Conservation (phyloP, 2,113 vertebrate genomes). For the Poecilia latipinna region DNA sequence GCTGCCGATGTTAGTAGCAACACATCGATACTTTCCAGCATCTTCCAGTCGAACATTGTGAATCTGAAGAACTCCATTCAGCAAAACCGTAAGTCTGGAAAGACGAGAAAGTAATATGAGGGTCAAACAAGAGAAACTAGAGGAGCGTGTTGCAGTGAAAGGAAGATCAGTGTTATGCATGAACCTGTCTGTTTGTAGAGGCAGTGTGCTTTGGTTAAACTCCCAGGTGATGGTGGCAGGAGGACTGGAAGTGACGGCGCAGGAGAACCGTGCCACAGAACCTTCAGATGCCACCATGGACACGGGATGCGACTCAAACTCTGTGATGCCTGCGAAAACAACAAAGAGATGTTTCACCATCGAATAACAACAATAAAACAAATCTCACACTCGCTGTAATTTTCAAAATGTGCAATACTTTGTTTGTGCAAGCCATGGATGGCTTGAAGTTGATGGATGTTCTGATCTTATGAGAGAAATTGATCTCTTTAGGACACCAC, state of each 20-base stretch:
- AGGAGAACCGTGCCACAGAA: constrained; percentile 90
- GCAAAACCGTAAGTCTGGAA: constrained; percentile 87
- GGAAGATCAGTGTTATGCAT: neutral
- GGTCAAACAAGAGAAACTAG: neutral
- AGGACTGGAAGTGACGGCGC: constrained; percentile 86
- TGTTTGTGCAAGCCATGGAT: constrained; percentile 34
- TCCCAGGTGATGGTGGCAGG: constrained; percentile 92
- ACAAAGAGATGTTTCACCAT: neutral
- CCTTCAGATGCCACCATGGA: constrained; percentile 83
- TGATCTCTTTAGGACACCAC: constrained; percentile 45
- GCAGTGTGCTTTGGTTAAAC: constrained; percentile 87
- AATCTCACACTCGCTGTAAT: neutral
- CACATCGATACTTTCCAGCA: constrained; percentile 89
- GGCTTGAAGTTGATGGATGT: constrained; percentile 55
- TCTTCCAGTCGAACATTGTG: constrained; percentile 86
- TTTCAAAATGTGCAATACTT: neutral
- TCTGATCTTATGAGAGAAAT: constrained; percentile 51
- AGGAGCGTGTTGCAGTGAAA: neutral
- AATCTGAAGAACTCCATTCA: constrained; percentile 93
- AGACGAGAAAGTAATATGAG: constrained; percentile 18
- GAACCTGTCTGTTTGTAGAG: constrained; percentile 87
- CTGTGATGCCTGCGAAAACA: constrained; percentile 83
- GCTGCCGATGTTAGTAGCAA: constrained; percentile 84
- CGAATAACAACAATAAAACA: neutral
- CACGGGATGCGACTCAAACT: constrained; percentile 89